phyloP scores from a whole-genome alignment of 2,113 vertebrate genomes.

The Entelurus aequoreus region DNA sequence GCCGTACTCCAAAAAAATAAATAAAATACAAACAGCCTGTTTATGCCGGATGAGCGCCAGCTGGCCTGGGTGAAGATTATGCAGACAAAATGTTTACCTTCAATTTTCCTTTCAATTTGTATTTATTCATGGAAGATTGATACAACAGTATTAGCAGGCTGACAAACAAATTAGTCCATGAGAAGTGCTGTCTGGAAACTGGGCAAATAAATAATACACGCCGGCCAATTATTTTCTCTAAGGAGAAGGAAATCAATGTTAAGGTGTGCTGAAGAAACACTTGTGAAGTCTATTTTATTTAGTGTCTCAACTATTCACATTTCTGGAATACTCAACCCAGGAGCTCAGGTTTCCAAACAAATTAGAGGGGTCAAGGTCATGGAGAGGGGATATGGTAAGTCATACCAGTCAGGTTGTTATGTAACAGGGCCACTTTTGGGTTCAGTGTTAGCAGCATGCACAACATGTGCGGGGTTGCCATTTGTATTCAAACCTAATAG shows the following conservation, averaged over 20 bases:
- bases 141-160: constrained; percentile 11
- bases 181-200: constrained; percentile 21
- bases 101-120: constrained; percentile 34
- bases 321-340: constrained; percentile 31
- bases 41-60: constrained; percentile 25
- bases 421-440: constrained; percentile 38
- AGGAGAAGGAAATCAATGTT: constrained; percentile 13
- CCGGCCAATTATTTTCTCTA: constrained; percentile 1
- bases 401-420: constrained; percentile 50
- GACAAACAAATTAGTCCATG: constrained; percentile 20
- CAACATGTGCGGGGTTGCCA: constrained; percentile 14
- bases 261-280: constrained; percentile 10
- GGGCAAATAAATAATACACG: constrained; percentile 10
- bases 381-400: constrained; percentile 51
- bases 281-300: constrained; percentile 23
- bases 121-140: constrained; percentile 33
- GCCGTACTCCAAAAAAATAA: constrained; percentile 52
- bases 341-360: constrained; percentile 54
- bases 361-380: constrained; percentile 50
- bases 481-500: constrained; percentile 30
- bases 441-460: constrained; percentile 18
- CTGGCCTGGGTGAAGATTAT: constrained; percentile 3
- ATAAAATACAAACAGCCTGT: constrained; percentile 40
- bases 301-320: constrained; percentile 29
- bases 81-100: constrained; percentile 40